phyloP scores from a whole-genome alignment of 2,888 invertebrate species.

The Brachynemurus nebulosus region DNA sequence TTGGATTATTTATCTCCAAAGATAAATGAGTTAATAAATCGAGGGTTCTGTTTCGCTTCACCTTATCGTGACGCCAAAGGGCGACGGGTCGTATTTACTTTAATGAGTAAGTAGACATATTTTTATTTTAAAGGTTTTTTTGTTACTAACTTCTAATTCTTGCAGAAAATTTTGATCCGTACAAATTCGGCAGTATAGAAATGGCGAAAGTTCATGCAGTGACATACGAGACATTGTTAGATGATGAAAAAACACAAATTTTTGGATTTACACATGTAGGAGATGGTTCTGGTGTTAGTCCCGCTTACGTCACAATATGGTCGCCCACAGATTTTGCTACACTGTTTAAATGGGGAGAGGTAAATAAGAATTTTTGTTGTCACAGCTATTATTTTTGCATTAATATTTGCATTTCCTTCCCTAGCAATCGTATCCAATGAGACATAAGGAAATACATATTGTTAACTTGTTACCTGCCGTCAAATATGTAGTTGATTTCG shows the following conservation, averaged over 20 bases:
- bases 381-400: not conserved
- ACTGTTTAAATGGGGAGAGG: conserved; percentile 62
- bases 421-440: conserved; percentile 63
- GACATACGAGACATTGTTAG: conserved; percentile 60
- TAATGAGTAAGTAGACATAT: conserved; percentile 36
- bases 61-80: conserved; percentile 59
- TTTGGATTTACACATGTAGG: conserved; percentile 61
- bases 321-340: conserved; percentile 57
- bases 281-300: conserved; percentile 45
- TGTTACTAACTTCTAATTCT: conserved; percentile 12
- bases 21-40: conserved; percentile 47
- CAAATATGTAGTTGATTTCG: conserved; percentile 64
- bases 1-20: conserved; percentile 49
- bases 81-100: conserved; percentile 55
- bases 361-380: no score
- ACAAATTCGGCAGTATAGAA: conserved; percentile 48
- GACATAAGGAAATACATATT: conserved; percentile 63
- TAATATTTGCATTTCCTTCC: conserved; percentile 18
- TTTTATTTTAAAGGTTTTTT: not conserved
- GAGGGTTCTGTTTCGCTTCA: conserved; percentile 62
- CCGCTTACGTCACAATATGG: conserved; percentile 56
- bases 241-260: conserved; percentile 62
- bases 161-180: conserved; percentile 52
- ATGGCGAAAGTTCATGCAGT: conserved; percentile 55
- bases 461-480: conserved; percentile 56